Evolutionary conservation across 2,888 invertebrate species (phyloP).

Genomic region (Mesorhabditis belari): DNA sequence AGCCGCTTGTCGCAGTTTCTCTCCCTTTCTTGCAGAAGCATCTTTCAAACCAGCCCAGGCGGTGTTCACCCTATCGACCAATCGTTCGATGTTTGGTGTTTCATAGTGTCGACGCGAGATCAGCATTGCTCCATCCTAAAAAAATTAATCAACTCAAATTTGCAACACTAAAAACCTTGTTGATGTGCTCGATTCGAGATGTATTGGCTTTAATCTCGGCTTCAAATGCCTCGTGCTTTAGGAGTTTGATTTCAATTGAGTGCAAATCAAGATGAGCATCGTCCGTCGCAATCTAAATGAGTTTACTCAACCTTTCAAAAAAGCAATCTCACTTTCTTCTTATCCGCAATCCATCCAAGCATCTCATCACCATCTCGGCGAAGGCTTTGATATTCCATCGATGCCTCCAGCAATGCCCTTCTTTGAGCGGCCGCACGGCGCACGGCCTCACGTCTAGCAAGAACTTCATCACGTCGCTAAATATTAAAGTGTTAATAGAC

Average conservation of each 20-base stretch:
- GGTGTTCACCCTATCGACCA: conserved; percentile 67
- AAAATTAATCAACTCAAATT: not conserved
- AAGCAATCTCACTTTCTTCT: conserved; percentile 77
- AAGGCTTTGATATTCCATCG: conserved; percentile 84
- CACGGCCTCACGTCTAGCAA: conserved; percentile 65
- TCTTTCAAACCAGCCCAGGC: conserved; percentile 72
- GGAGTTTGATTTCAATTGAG: conserved; percentile 54
- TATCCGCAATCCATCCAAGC: conserved; percentile 78
- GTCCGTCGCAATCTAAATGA: conserved; percentile 21
- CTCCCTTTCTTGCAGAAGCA: conserved; percentile 61
- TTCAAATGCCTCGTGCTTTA: conserved; percentile 59
- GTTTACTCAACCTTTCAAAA: conserved; percentile 65
- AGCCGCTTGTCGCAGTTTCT: conserved; percentile 36
- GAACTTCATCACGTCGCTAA: conserved; percentile 56
- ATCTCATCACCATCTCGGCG: conserved; percentile 81
- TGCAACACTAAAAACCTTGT: conserved; percentile 43
- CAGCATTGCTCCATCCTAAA: conserved; percentile 66
- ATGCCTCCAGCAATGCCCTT: conserved; percentile 70
- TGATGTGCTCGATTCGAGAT: conserved; percentile 54
- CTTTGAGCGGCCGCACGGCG: conserved; percentile 65
- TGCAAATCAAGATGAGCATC: conserved; percentile 58
- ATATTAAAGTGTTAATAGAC: conserved; percentile 19
- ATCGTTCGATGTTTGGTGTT: conserved; percentile 66
- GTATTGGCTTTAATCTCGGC: conserved; percentile 57
- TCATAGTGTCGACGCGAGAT: conserved; percentile 68